A percentile compares a stretch with the other conserved stretches of the same genome.
These are phyloP conservation scores for Chamaedrilus cognettii DNA, from an alignment of 2,888 invertebrate genomes.

Conservation along the genomic window DNA sequence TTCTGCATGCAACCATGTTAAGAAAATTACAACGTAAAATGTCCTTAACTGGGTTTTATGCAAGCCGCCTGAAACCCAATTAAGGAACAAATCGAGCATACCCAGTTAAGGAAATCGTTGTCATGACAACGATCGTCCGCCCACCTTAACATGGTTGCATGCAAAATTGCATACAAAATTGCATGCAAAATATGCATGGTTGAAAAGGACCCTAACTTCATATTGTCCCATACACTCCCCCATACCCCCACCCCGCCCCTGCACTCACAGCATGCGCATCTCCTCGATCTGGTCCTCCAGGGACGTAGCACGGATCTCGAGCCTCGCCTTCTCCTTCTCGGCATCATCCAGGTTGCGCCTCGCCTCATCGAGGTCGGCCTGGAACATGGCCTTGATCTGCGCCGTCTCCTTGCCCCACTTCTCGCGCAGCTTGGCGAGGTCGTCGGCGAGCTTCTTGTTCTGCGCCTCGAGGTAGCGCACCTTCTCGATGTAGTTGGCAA, in stretches of 20 bases:
- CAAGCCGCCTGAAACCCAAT: no score
- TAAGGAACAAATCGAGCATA: no score
- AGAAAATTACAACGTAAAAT: no score
- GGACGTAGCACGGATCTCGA: slow-evolving; percentile 60
- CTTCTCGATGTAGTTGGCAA: slow-evolving; percentile 64
- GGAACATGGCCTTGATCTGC: slow-evolving; percentile 59
- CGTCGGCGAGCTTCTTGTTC: slow-evolving; percentile 58
- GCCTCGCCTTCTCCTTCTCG: slow-evolving; percentile 60
- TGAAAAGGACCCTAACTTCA: no score
- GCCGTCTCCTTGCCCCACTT: slow-evolving; percentile 47
- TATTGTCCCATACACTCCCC: no score
- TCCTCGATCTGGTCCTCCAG: slow-evolving; percentile 60
- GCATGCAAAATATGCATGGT: no score
- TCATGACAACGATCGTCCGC: no score
- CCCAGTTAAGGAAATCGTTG: no score
- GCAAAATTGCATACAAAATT: no score
- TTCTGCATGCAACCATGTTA: no score
- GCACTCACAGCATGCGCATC: slow-evolving; percentile 43
- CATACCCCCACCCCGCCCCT: not conserved
- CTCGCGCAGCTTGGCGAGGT: slow-evolving; percentile 52
- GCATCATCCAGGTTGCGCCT: slow-evolving; percentile 61
- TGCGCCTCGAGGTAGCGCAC: slow-evolving; percentile 59
- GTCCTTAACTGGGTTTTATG: no score
- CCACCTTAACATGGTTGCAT: no score
- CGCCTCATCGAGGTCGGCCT: slow-evolving; percentile 61